These are phyloP conservation scores for Spermophilus dauricus DNA, from an alignment of 2,113 vertebrate genomes.

Conservation along the genomic window DNA sequence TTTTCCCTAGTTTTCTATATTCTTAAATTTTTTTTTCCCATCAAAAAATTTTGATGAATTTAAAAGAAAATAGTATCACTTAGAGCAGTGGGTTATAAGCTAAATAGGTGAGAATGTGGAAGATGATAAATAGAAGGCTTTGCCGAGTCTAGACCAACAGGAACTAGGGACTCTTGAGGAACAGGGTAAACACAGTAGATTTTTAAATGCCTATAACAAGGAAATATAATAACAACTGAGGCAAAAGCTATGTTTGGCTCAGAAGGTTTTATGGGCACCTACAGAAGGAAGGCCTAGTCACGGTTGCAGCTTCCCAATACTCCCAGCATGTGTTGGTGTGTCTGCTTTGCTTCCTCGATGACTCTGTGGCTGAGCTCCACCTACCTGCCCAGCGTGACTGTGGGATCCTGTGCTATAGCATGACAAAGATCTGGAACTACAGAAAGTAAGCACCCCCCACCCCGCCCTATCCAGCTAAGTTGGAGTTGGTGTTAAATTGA, in stretches of 20 bases:
- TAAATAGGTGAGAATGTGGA: background rate
- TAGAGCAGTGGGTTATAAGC: background rate
- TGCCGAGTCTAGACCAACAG: background rate
- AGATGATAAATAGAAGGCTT: background rate
- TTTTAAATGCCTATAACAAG: background rate
- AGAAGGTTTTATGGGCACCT: background rate
- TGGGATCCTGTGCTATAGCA: background rate
- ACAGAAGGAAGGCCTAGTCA: background rate
- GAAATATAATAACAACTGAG: background rate
- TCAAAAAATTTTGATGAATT: background rate
- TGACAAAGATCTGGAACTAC: background rate
- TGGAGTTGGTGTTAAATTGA: slow-evolving; percentile 16
- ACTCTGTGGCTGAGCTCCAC: background rate
- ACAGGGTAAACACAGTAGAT: background rate
- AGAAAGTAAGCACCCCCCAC: background rate
- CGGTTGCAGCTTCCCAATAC: background rate
- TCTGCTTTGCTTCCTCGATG: background rate
- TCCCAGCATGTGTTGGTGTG: background rate
- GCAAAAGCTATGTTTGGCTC: background rate
- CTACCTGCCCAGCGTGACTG: background rate
- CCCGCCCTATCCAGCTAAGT: background rate
- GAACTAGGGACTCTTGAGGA: background rate
- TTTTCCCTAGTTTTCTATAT: background rate
- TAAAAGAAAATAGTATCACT: background rate
- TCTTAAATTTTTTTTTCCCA: background rate